Conservation (phyloP, 1,140 invertebrate genomes). For the Alviniconcha marisindica region DNA sequence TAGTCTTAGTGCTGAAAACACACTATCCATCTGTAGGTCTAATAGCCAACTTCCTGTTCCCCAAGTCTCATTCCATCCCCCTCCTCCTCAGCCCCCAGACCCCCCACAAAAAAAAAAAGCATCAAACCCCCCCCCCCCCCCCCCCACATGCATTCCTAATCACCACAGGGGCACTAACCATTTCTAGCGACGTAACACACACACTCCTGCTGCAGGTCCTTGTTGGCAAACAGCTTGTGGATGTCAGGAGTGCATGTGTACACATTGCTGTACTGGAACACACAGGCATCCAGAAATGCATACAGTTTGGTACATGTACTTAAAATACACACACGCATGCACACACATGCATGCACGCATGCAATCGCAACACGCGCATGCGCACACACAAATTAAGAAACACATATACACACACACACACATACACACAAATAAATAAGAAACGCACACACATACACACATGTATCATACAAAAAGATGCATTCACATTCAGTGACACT, state of each 20-base stretch:
- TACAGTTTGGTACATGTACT: too few relatives aligned
- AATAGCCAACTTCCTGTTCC: too few relatives aligned
- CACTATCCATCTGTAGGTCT: too few relatives aligned
- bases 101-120: too few relatives aligned
- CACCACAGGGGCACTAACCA: constrained; percentile 70
- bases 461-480: neutral
- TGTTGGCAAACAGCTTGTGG: constrained; percentile 80
- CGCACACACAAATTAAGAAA: constrained; percentile 14
- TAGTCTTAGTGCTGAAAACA: too few relatives aligned
- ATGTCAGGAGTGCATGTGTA: constrained; percentile 92
- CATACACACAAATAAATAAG: neutral
- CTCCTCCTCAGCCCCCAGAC: too few relatives aligned
- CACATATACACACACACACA: neutral
- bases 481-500: neutral
- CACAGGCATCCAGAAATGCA: constrained; percentile 28
- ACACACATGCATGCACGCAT: neutral
- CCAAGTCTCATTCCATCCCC: too few relatives aligned
- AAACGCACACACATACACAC: neutral
- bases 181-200: constrained; percentile 83
- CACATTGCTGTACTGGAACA: constrained; percentile 88
- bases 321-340: constrained; percentile 14
- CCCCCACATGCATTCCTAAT: too few relatives aligned
- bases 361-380: neutral
- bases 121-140: too few relatives aligned
- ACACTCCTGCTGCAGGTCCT: constrained; percentile 85